Conservation (phyloP, 2,797 vertebrate species). For the Artibeus lituratus region DNA sequence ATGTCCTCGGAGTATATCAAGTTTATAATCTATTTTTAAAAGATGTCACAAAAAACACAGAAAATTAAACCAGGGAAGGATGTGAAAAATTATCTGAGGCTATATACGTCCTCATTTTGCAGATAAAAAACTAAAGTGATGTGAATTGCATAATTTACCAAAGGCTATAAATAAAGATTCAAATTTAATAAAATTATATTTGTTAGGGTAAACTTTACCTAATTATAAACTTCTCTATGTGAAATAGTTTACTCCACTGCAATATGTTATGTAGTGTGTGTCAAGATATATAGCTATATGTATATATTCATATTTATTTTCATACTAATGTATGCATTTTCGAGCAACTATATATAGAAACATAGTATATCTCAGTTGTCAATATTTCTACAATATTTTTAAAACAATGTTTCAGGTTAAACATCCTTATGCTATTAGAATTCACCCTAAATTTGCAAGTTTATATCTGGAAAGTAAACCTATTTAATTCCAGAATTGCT, state of each 20-base stretch:
- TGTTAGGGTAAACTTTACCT: not conserved
- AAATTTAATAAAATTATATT: not conserved
- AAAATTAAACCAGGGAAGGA: not conserved
- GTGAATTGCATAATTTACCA: not conserved
- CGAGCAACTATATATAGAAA: not conserved
- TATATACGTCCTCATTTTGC: not conserved
- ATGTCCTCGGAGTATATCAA: not conserved
- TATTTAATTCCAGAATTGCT: not conserved
- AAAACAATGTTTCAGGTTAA: not conserved
- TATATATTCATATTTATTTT: conserved; percentile 5
- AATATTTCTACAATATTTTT: conserved; percentile 11
- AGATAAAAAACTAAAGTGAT: not conserved
- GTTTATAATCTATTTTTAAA: not conserved
- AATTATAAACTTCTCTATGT: not conserved
- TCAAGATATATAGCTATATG: not conserved
- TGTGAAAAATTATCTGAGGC: not conserved
- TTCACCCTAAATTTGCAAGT: not conserved
- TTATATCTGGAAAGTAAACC: not conserved
- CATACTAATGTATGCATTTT: not conserved
- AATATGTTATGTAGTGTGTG: not conserved
- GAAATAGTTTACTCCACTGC: not conserved
- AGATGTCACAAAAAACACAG: not conserved
- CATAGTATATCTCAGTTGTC: not conserved
- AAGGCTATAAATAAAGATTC: not conserved
- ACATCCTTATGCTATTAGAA: not conserved